Evolutionary conservation across 2,797 vertebrate species (phyloP).

Genomic region (Melanotaenia trifasciata): DNA sequence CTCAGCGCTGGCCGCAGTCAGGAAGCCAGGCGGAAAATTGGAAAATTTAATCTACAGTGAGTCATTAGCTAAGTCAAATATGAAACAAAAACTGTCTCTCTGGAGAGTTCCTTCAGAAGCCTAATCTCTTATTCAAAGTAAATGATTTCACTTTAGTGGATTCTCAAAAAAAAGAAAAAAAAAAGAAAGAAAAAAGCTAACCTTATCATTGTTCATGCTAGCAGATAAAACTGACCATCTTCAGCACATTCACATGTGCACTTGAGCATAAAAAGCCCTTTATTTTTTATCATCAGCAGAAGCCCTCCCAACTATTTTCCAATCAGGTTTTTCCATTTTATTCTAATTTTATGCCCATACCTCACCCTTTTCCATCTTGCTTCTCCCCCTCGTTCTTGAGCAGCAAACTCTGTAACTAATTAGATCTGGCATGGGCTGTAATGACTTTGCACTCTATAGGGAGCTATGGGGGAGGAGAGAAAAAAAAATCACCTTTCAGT

Average conservation of each 20-base stretch:
- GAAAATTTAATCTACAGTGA: conserved; percentile 84
- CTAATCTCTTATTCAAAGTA: conserved; percentile 75
- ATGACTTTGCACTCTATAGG: conserved; percentile 78
- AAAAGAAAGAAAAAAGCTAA: conserved; percentile 63
- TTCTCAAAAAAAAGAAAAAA: conserved; percentile 44
- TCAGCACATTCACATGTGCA: conserved; percentile 63
- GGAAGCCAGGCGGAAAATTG: conserved; percentile 83
- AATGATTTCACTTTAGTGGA: conserved; percentile 79
- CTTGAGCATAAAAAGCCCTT: conserved; percentile 49
- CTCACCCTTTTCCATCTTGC: conserved; percentile 54
- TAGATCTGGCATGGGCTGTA: conserved; percentile 80
- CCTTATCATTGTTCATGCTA: conserved; percentile 66
- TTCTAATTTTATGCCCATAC: conserved; percentile 53
- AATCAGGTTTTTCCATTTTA: conserved; percentile 56
- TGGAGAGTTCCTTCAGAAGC: conserved; percentile 71
- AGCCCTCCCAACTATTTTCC: conserved; percentile 49
- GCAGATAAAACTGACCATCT: conserved; percentile 79
- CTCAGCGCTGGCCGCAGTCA: conserved; percentile 53
- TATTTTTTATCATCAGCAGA: conserved; percentile 56
- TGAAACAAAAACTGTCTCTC: conserved; percentile 81
- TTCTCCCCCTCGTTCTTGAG: conserved; percentile 60
- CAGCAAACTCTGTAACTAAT: conserved; percentile 81
- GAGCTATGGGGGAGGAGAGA: conserved; percentile 56
- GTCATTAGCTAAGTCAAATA: conserved; percentile 85
- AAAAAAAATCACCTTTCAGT: conserved; percentile 78